Conservation (phyloP, 2,888 invertebrate species). For the Pandemis cinnamomeana region DNA sequence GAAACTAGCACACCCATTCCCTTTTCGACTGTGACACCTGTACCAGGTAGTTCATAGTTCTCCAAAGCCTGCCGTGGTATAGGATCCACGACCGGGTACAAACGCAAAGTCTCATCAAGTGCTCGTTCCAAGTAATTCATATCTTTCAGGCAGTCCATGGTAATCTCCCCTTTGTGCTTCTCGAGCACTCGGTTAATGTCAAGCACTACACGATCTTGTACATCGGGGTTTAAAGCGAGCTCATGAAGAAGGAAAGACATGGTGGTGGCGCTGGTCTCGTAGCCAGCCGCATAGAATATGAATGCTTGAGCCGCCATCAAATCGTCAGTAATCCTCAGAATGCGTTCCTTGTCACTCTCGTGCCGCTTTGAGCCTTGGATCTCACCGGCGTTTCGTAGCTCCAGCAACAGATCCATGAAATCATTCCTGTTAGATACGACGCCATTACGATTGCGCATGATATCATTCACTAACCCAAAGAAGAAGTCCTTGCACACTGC, state of each 20-base stretch:
- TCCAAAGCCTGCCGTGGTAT: conserved; percentile 29
- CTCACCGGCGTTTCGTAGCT: conserved; percentile 28
- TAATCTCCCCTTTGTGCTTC: conserved; percentile 9
- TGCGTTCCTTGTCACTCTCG: conserved; percentile 24
- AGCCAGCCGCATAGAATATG: conserved; percentile 51
- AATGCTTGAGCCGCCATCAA: conserved; percentile 45
- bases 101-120: conserved; percentile 40
- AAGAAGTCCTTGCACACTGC: conserved; percentile 37
- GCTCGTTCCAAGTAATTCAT: conserved; percentile 41
- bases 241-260: conserved; percentile 51
- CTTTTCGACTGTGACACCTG: conserved; percentile 25
- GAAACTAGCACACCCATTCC: conserved; percentile 35
- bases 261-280: conserved; percentile 56
- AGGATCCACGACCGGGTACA: conserved; percentile 43
- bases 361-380: conserved; percentile 30
- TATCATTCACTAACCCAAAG: conserved; percentile 31
- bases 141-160: conserved; percentile 23
- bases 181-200: conserved; percentile 22
- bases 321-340: conserved; percentile 35
- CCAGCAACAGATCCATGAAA: conserved; percentile 43
- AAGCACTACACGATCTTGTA: conserved; percentile 34
- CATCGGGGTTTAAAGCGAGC: conserved; percentile 45
- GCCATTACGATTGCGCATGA: conserved; percentile 35
- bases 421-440: conserved; percentile 27
- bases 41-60: conserved; percentile 27